phyloP scores from a whole-genome alignment of 2,113 vertebrate species.

The Microtus pennsylvanicus region DNA sequence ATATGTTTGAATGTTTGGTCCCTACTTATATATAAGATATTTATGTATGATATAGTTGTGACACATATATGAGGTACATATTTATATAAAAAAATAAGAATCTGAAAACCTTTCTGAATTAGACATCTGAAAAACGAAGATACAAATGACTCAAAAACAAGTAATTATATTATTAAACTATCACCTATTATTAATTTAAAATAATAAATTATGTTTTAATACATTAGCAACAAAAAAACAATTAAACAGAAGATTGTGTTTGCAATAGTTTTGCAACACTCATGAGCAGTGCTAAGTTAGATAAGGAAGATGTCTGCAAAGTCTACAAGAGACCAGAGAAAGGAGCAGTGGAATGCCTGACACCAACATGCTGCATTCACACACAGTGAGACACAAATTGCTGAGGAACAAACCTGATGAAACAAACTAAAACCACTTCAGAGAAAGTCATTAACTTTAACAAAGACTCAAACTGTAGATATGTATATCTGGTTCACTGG shows the following conservation, averaged over 20 bases:
- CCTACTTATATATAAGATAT: background rate
- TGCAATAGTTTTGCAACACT: constrained; percentile 5
- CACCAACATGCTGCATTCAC: background rate
- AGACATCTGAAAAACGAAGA: constrained; percentile 49
- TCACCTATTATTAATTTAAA: constrained; percentile 35
- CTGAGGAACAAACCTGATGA: constrained; percentile 46
- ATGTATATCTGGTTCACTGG: background rate
- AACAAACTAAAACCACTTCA: constrained; percentile 35
- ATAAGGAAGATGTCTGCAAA: background rate
- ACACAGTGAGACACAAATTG: background rate
- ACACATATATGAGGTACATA: background rate
- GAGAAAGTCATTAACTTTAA: constrained; percentile 40
- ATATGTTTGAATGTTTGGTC: background rate
- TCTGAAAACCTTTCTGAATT: constrained; percentile 22
- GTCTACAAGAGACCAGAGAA: background rate
- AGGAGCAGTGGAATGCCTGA: background rate
- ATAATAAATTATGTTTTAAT: constrained; percentile 35
- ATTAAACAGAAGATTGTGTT: constrained; percentile 51
- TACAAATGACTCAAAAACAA: constrained; percentile 36
- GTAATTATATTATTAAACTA: background rate
- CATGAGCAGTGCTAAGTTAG: background rate
- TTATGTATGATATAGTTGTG: background rate
- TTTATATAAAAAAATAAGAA: background rate
- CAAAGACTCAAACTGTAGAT: background rate
- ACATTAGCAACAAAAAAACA: constrained; percentile 49